Evolutionary conservation across 23 tunicate species (phyloP).

Genomic region (Ciona savignyi): DNA sequence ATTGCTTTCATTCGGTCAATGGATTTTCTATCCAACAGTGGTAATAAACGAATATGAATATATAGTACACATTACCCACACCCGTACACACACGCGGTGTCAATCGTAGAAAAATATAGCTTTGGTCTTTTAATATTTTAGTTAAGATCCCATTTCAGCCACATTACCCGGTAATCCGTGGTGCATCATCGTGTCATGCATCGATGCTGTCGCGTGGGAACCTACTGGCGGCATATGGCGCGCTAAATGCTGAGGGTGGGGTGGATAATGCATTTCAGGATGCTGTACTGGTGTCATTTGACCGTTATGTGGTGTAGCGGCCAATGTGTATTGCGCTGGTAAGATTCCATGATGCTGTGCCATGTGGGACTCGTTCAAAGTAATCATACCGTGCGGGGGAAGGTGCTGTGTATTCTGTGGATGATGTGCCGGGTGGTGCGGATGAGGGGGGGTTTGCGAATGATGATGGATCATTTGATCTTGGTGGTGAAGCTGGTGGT

Average conservation of each 20-base stretch:
- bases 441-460: constrained; percentile 84
- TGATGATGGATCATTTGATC: constrained; percentile 56
- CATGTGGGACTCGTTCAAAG: constrained; percentile 61
- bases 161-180: constrained; percentile 23
- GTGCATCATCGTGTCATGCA: constrained; percentile 49
- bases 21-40: not conserved
- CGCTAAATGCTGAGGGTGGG: constrained; percentile 23
- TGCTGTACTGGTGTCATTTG: constrained; percentile 51
- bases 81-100: not conserved
- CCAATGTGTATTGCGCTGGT: constrained; percentile 73
- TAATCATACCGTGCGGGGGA: constrained; percentile 83
- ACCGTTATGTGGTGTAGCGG: constrained; percentile 36
- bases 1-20: too few relatives aligned
- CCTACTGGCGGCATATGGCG: constrained; percentile 51
- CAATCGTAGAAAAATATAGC: not conserved
- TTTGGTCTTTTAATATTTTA: not conserved
- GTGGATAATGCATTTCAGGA: constrained; percentile 60
- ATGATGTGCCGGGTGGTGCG: constrained; percentile 49
- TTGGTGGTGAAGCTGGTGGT: constrained; percentile 61
- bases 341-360: constrained; percentile 44
- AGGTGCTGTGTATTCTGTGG: constrained; percentile 30
- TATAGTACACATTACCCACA: not conserved
- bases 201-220: constrained; percentile 17
- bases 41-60: constrained; percentile 29
- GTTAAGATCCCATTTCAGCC: constrained; percentile 33